Conservation (phyloP, 2,797 vertebrate species). For the Arnoldichthys spilopterus region DNA sequence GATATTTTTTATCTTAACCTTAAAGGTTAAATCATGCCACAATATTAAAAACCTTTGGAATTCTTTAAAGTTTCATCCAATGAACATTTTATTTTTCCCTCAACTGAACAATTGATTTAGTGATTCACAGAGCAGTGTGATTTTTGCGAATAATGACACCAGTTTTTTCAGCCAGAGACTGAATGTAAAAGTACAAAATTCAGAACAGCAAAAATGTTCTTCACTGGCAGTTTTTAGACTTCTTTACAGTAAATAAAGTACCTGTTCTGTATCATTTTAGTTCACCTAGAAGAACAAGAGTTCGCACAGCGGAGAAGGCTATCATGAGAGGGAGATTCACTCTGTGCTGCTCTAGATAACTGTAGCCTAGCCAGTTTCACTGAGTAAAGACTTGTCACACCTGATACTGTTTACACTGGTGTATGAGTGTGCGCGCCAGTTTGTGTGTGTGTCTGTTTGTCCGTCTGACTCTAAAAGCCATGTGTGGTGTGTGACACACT, state of each 20-base stretch:
- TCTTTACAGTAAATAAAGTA: background rate
- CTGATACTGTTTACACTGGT: slow-evolving; percentile 43
- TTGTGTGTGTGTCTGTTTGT: slow-evolving; percentile 31
- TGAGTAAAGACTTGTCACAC: slow-evolving; percentile 45
- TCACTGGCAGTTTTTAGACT: background rate
- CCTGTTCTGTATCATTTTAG: slow-evolving; percentile 7
- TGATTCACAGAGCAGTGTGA: background rate
- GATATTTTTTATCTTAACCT: too few species aligned
- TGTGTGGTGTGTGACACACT: slow-evolving; percentile 49
- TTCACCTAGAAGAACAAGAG: slow-evolving; percentile 14
- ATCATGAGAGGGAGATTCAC: slow-evolving; percentile 43
- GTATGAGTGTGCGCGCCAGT: slow-evolving; percentile 16
- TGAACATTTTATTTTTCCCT: background rate
- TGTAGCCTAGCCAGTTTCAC: slow-evolving; percentile 47
- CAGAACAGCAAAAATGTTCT: background rate
- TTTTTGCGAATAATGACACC: background rate
- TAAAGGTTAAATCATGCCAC: too few species aligned
- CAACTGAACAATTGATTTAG: background rate
- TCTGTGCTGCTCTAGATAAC: slow-evolving; percentile 25
- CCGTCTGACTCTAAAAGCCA: slow-evolving; percentile 14
- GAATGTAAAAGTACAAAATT: slow-evolving; percentile 10
- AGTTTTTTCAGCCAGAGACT: background rate
- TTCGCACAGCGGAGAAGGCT: slow-evolving; percentile 43
- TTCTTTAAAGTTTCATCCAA: background rate
- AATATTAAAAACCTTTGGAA: background rate